Evolutionary conservation across 2,797 vertebrate genomes (phyloP), one percentile per base, ranked within the genome.

Genomic region (Sarcophilus harrisii): DNA sequence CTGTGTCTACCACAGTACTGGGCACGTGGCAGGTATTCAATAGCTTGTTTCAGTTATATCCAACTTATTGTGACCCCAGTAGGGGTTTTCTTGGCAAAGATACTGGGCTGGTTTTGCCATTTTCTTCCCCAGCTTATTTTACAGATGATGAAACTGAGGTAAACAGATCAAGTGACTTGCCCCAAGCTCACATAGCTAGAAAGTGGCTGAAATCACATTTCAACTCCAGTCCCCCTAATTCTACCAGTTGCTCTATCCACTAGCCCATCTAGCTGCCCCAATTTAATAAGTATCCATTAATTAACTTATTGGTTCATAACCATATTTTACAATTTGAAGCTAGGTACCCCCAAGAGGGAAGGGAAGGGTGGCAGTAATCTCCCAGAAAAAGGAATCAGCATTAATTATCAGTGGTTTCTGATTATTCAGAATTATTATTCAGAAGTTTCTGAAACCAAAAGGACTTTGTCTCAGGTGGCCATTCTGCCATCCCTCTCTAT

Each of bases 401-500:
- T 73, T 73, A 81, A 49, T 24, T 24, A 81, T 3, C 45, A 81
- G 38, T 24, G 9, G 73, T 8, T n/a, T n/a, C n/a, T n/a, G n/a
- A n/a, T n/a, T n/a, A n/a, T n/a, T n/a, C n/a, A n/a, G n/a, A n/a
- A n/a, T n/a, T n/a, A n/a, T n/a, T n/a, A n/a, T n/a, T n/a, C n/a
- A n/a, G n/a, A n/a, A n/a, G n/a, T 45, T 81, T 81, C 66, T 18
- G 24, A 81, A 66, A 81, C 3, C 38, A 81, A 45, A 45, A 87
- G 9, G 73, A 49, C 9, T 3, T 87, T 11, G 16, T 2, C n/a
- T 38, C 38, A 8, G n/a, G 32, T 13, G n/a, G 1, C 95, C 91
- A 21, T 93, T 91, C 95, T 90, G 95, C 93, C 95, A 57, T 94
- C 96, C 95, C 81, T 96, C 97, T 92, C 52, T 54, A 54, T 54